phyloP scores from a whole-genome alignment of 1,140 invertebrate genomes.

The Telenomus remus region DNA sequence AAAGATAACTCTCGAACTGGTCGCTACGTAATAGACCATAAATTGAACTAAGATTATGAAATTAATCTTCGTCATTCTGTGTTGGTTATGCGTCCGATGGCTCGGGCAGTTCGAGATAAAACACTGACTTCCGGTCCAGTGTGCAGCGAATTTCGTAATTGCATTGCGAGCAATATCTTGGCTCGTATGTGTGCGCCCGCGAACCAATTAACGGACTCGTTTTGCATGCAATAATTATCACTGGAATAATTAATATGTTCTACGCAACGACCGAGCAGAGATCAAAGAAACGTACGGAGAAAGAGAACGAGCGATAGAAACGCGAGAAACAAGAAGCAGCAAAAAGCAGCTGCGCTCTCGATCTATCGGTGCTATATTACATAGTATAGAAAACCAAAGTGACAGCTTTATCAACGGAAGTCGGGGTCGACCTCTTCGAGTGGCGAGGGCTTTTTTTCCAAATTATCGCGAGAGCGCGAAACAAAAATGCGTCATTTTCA shows the following conservation, averaged over 20 bases:
- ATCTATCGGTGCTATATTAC: constrained; percentile 37
- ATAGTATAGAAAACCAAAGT: constrained; percentile 19
- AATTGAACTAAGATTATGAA: constrained; percentile 34
- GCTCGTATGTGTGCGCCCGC: constrained; percentile 19
- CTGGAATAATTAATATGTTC: constrained; percentile 56
- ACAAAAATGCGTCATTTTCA: constrained; percentile 26
- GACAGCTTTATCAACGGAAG: constrained; percentile 72
- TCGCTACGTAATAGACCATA: constrained; percentile 25
- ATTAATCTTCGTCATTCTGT: constrained; percentile 32
- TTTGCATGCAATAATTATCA: constrained; percentile 56
- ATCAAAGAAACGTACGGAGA: constrained; percentile 28
- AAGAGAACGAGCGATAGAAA: constrained; percentile 24
- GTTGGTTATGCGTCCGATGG: constrained; percentile 19
- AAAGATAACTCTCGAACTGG: constrained; percentile 36
- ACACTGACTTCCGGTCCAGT: constrained; percentile 51
- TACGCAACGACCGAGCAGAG: constrained; percentile 32
- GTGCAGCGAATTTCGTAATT: constrained; percentile 48
- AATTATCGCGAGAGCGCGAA: not conserved
- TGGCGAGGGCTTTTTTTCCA: constrained; percentile 28
- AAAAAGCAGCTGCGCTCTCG: constrained; percentile 39
- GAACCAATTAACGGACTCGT: constrained; percentile 57
- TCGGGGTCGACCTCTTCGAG: constrained; percentile 68
- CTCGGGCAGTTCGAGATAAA: constrained; percentile 38
- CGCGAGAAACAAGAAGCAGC: constrained; percentile 40
- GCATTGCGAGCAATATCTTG: constrained; percentile 34